Evolutionary conservation across 2,797 vertebrate species (phyloP), one percentile per base, ranked within the genome.

Genomic region (Echiichthys vipera): DNA sequence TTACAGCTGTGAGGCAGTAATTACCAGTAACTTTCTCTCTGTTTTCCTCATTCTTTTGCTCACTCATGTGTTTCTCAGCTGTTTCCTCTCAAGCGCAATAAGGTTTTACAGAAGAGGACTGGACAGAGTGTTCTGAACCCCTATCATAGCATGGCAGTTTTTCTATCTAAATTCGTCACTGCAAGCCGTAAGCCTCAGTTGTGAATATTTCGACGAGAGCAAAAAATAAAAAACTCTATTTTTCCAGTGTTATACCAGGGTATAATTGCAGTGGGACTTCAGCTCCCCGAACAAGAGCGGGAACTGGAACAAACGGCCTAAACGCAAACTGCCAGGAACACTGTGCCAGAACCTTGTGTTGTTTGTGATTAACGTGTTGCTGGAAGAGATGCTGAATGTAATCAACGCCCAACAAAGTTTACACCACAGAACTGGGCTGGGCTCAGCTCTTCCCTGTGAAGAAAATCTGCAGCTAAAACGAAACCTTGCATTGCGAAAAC

Each of bases 251-350:
- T 72, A 71, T 84, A 71, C 59, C 18, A 4, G 50, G 84, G 43
- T 61, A 47, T 91, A 88, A 92, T 93, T 89, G 84, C 74, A 45
- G 22, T 67, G 90, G 81, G 89, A 88, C 53, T 76, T 75, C 0
- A 79, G 74, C 69, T 92, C 84, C 86, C 84, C 2, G 46, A 81
- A 39, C 86, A 74, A 77, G 80, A 87, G 77, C 42, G 25, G 68
- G 80, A 89, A 85, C 70, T 81, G 68, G 80, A 84, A 83, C 87
- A 85, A 86, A 83, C 61, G 30, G 57, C 68, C 64, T 17, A 18
- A n/a, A 37, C 42, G 71, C 73, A 53, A n/a, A 70, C 81, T 81
- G 86, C 78, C 87, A 84, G 72, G 53, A 54, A 71, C 71, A 77
- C 71, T 39, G 65, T 79, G 88, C 88, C 88, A 85, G 62, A 83